Base-by-base conservation (phyloP, 2,113 vertebrate genomes). In the Hippopotamus amphibius region DNA sequence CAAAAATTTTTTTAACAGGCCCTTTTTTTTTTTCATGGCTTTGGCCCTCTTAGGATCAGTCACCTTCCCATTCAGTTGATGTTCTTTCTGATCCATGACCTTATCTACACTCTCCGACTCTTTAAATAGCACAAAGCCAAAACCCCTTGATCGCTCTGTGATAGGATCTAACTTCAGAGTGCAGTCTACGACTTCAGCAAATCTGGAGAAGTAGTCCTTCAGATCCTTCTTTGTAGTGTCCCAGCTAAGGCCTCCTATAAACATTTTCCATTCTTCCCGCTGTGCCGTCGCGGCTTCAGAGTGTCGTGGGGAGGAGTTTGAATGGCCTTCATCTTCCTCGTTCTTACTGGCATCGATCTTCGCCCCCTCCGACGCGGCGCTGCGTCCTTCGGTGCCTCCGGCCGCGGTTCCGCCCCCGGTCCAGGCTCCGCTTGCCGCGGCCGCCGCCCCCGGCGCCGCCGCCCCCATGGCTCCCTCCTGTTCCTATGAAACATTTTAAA, bases 211-310 rank as follows among this genome's bases (percentile, higher is more conserved):
- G 98, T 99, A 99, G 98, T 99, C 99, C 98, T 99, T 99, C 98
- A 99, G 99, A 96, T 99, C 99, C 98, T 99, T 99, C 99, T 99
- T 99, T 10, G 99, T 99, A 24, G 99, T 99, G 99, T 99, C 99
- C 99, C 99, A 99, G 99, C 99, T 99, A 97, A 99, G 99, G 59
- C 99, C 99, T 30, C 99, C 99, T 2, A 99, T 99, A 98, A 99
- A 99, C 99, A 99, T 98, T 98, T 98, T 98, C 97, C 97, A 98
- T 98, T 98, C 98, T 98, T 98, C 97, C 97, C 97, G 97, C 96
- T 98, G 97, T 98, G 98, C 96, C 96, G 97, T 90, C 97, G 98
- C 97, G 96, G 97, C 97, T 98, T 98, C 97, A 98, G 97, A 69
- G 97, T 98, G 97, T 97, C 97, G 97, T 98, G 97, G 98, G 98